phyloP scores from a whole-genome alignment of 35 echinoderm and acorn worm genomes.

The Lytechinus pictus region DNA sequence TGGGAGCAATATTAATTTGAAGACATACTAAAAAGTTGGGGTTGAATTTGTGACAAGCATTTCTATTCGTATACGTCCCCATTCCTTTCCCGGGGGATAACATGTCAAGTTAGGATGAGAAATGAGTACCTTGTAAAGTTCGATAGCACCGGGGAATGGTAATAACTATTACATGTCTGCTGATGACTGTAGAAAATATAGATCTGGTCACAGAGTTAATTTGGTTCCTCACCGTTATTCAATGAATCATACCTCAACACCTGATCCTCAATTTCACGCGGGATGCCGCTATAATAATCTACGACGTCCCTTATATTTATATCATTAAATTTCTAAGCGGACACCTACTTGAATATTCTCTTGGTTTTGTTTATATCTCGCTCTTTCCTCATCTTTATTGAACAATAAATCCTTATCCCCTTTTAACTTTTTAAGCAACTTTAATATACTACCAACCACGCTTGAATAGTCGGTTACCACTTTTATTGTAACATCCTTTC shows the following conservation, averaged over 20 bases:
- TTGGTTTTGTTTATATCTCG: neutral
- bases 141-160: neutral
- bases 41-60: neutral
- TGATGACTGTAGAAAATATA: neutral
- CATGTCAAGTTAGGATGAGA: neutral
- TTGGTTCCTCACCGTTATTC: neutral
- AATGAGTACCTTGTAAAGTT: neutral
- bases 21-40: neutral
- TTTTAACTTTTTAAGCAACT: too few species aligned
- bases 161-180: constrained; percentile 4
- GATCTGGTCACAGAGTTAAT: neutral
- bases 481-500: too few species aligned
- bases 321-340: neutral
- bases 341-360: neutral
- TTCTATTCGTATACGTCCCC: neutral
- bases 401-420: too few species aligned
- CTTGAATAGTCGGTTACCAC: too few species aligned
- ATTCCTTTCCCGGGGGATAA: neutral
- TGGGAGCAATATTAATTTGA: constrained; percentile 3
- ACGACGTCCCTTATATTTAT: neutral
- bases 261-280: neutral
- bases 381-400: neutral
- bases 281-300: neutral
- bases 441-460: too few species aligned
- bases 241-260: neutral